Evolutionary conservation across 2,888 invertebrate genomes (phyloP), one percentile per base, ranked within the genome.

Genomic region (Trilocha varians): DNA sequence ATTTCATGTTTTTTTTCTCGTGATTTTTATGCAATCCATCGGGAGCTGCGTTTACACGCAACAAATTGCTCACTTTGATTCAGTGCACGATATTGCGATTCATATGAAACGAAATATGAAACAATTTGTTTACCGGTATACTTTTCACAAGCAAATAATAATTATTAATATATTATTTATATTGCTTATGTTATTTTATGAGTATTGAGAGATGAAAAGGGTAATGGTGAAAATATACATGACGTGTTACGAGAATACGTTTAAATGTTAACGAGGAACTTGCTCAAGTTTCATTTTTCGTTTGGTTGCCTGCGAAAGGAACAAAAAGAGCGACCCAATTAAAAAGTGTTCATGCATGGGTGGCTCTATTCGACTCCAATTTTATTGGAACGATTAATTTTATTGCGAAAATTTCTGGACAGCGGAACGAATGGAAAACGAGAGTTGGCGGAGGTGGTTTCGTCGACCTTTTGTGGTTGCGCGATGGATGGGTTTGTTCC

Each of bases 361-460:
- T 68, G 65, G 67, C 62, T 77, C 78, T 77, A 76, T 80, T 80
- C 78, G 68, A 62, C 65, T 73, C 69, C 70, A 70, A 76, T 83
- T 84, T 84, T 84, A 82, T 83, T 75, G 83, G 70, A 76, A 75
- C 82, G 79, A 84, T 85, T 85, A 84, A 84, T 83, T 84, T 84
- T 79, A 84, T 83, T 79, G 78, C 76, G 65, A 79, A 83, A 80
- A 76, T 82, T 82, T 80, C 75, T 78, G 79, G 78, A 82, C 80
- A 80, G 78, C 78, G 77, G 68, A 78, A 80, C 78, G 74, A 82
- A 83, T 80, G 71, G 78, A 65, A 70, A 71, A 67, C 69, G 72
- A 65, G 70, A 70, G 65, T 67, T 58, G 59, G 57, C 53, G 55
- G 67, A 69, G 63, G 67, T 66, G 62, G 70, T 61, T 65, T 62